Percentiles rank a stretch among this genome's conserved stretches.
phyloP scores from a whole-genome alignment of 2,113 vertebrate species.

The Anser brachyrhynchus region DNA sequence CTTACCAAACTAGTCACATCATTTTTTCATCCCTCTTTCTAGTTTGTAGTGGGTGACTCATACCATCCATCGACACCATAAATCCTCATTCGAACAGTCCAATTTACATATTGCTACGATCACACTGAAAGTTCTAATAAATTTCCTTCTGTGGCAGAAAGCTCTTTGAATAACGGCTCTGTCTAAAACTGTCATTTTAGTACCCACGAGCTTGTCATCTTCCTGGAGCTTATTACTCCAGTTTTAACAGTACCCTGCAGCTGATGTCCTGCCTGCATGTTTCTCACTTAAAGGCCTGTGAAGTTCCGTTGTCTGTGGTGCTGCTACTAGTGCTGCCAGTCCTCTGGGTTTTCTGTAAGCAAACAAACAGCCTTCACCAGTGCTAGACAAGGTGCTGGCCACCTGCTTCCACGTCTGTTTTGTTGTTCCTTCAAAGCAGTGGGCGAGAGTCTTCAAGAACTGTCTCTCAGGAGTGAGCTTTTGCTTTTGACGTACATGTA shows the following conservation, averaged over 20 bases:
- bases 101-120: not conserved
- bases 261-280: not conserved
- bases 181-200: not conserved
- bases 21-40: not conserved
- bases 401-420: not conserved
- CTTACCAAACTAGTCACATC: not conserved
- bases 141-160: not conserved
- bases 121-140: not conserved
- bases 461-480: not conserved
- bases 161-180: not conserved
- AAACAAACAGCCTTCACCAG: not conserved
- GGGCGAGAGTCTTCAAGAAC: not conserved
- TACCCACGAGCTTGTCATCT: not conserved
- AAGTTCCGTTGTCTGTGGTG: not conserved
- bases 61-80: not conserved
- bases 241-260: not conserved
- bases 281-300: not conserved
- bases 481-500: not conserved
- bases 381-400: not conserved
- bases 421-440: not conserved
- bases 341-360: not conserved
- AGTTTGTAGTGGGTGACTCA: not conserved
- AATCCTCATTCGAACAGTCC: not conserved
- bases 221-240: not conserved
- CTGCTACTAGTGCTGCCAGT: not conserved